Base-by-base conservation (phyloP, 2,797 vertebrate species). In the Etheostoma perlongum region DNA sequence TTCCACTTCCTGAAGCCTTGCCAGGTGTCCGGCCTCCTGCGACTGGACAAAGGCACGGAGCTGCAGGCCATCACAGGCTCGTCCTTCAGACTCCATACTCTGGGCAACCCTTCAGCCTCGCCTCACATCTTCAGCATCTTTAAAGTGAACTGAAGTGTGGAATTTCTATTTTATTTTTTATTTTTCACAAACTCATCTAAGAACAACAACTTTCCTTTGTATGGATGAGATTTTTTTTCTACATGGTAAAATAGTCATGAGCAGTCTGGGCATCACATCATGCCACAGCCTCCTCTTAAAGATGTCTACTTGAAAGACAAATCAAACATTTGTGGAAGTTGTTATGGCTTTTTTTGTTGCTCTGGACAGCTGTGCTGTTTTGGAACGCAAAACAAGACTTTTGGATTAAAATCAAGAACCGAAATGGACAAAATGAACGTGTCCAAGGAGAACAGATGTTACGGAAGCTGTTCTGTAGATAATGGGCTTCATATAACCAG, bases 91-190 rank as follows among this genome's bases (percentile, higher is more conserved):
- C 94, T 96, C 67, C 93, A 95, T 83, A 81, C 65, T 0, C 82
- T 91, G 72, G 89, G 90, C 66, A 91, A 71, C 6, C 78, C 86
- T 1, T 89, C 89, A 1, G 91, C 88, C 63, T 94, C 92, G 55
- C 94, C 92, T 69, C 97, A 97, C 84, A 96, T 97, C 92, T 97
- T 98, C 62, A 97, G 97, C 83, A 97, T 97, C 87, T 98, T 98
- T 65, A 97, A 96, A 89, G 94, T 98, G 82, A 97, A 95, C 91
- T 96, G 95, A 93, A 42, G 19, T 10, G 1, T 1, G 53, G 47
- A 46, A 6, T 14, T 52, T 12, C 2, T 40, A 3, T 40, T 11
- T 11, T 40, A 4, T 40, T 40, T 40, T 40, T 42, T n/a, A n/a
- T 63, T 46, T 48, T 5, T 67, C 68, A 63, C 15, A 23, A 63